These are phyloP conservation scores for Chlorops oryzae DNA, from an alignment of 1,140 invertebrate species.

Conservation along the genomic window DNA sequence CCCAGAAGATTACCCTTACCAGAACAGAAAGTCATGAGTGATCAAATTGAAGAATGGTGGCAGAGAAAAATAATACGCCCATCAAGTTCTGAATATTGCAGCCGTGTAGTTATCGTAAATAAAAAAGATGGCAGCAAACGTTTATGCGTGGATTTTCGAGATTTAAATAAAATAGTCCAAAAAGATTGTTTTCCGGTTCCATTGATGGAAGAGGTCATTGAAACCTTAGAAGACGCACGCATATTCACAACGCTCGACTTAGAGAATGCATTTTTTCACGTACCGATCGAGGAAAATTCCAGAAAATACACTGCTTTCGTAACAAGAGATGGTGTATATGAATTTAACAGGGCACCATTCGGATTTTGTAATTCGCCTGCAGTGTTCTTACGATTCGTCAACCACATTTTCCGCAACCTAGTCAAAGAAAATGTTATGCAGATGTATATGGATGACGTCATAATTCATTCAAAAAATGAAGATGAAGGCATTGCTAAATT, in stretches of 20 bases:
- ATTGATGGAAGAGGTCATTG: conserved; percentile 19
- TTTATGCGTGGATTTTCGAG: conserved; percentile 13
- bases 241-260: conserved; percentile 27
- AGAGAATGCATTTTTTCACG: conserved; percentile 34
- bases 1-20: conserved; percentile 17
- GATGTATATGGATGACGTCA: conserved; percentile 20
- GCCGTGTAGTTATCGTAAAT: conserved; percentile 10
- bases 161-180: conserved; percentile 7
- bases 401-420: conserved; percentile 8
- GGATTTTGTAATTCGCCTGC: conserved; percentile 12
- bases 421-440: conserved; percentile 10
- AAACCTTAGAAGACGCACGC: conserved; percentile 14
- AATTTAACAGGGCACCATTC: conserved; percentile 14
- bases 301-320: conserved; percentile 21
- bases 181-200: conserved; percentile 13
- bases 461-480: conserved; percentile 9
- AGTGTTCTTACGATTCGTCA: conserved; percentile 4
- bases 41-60: conserved; percentile 26
- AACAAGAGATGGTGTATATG: conserved; percentile 10
- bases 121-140: conserved; percentile 12
- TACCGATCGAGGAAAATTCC: conserved; percentile 22
- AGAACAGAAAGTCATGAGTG: conserved; percentile 19
- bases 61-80: conserved; percentile 20
- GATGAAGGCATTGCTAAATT: conserved; percentile 11
- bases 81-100: conserved; percentile 21